A percentile compares a stretch with the other conserved stretches of the same genome.
phyloP scores from a whole-genome alignment of 2,113 vertebrate species.

The Sylvicapra grimmia region DNA sequence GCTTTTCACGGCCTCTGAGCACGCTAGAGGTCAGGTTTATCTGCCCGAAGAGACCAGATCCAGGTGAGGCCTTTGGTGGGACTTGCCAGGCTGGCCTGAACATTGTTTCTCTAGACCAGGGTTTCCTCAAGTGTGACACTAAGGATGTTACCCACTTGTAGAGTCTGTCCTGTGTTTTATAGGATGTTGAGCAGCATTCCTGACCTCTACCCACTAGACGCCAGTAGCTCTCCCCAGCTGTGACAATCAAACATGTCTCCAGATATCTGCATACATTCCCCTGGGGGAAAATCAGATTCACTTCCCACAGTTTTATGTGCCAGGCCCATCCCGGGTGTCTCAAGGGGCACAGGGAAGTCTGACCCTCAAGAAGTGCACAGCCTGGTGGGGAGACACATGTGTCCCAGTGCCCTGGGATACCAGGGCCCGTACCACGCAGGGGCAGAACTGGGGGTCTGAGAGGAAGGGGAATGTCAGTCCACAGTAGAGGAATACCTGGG shows the following conservation, averaged over 20 bases:
- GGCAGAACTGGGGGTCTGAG: neutral
- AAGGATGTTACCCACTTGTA: neutral
- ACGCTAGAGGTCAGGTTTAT: neutral
- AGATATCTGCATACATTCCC: neutral
- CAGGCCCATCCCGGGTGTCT: neutral
- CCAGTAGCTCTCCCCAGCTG: no score
- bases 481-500: neutral
- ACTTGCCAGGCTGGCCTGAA: neutral
- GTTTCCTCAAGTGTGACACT: neutral
- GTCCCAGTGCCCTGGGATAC: neutral
- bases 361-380: neutral
- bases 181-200: neutral
- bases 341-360: no score
- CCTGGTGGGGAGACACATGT: neutral
- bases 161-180: neutral
- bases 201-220: neutral
- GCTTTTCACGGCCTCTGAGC: neutral
- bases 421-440: neutral
- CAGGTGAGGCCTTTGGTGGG: neutral
- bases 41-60: neutral
- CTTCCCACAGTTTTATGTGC: neutral
- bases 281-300: neutral
- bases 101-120: neutral
- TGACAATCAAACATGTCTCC: neutral
- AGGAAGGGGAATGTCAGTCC: neutral